Percentiles rank a stretch among this genome's conserved stretches.
Conservation (phyloP, 2,113 vertebrate genomes). For the Pomatorhinus ruficollis region DNA sequence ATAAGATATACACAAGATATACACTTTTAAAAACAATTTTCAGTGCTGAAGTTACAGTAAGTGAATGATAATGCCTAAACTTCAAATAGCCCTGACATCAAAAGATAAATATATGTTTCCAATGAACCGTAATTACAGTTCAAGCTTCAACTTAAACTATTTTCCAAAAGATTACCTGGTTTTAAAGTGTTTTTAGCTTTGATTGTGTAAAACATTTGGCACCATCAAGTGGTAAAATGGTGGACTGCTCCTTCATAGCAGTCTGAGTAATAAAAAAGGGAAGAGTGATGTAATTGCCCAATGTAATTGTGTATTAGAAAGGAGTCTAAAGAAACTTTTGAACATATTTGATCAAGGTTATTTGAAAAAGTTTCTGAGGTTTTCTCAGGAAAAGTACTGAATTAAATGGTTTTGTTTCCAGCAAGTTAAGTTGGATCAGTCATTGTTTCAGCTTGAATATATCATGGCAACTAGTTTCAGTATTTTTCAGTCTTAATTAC, state of each 20-base stretch:
- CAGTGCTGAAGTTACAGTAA: not conserved
- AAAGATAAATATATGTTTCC: not conserved
- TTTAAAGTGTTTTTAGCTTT: not conserved
- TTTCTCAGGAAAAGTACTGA: not conserved
- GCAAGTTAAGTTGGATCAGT: not conserved
- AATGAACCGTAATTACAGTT: not conserved
- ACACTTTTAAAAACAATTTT: not conserved
- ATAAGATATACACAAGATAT: not conserved
- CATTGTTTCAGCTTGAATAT: not conserved
- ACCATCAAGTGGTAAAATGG: constrained; percentile 58
- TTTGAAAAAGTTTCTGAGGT: not conserved
- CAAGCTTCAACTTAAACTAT: not conserved
- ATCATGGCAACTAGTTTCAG: not conserved
- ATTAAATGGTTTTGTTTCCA: not conserved
- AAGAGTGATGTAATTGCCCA: not conserved
- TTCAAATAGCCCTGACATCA: not conserved
- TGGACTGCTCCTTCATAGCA: not conserved
- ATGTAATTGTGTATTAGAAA: not conserved
- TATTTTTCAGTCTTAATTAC: not conserved
- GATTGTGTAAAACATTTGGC: not conserved
- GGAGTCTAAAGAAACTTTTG: not conserved
- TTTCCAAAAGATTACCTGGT: not conserved
- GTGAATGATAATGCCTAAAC: not conserved
- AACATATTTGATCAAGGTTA: not conserved
- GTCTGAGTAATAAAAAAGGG: not conserved